phyloP scores from a whole-genome alignment of 2,797 vertebrate genomes.

The Cryptoprocta ferox region DNA sequence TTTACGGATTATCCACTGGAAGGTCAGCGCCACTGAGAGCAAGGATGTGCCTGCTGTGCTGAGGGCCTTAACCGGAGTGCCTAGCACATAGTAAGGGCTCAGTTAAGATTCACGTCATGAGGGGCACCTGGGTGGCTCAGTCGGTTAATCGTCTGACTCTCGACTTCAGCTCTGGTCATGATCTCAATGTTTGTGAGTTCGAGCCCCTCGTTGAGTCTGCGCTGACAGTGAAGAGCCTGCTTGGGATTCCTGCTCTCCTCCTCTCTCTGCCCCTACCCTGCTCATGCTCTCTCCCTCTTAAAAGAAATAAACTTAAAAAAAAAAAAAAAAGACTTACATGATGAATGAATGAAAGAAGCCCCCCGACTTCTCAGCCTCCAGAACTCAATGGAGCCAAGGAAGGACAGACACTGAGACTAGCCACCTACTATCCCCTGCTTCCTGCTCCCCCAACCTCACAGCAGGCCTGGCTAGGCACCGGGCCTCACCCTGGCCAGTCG shows the following conservation, averaged over 20 bases:
- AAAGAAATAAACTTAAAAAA: too few species aligned
- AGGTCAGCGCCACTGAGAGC: not conserved
- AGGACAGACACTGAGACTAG: not conserved
- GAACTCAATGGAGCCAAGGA: not conserved
- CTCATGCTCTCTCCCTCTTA: too few species aligned
- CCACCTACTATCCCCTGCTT: not conserved
- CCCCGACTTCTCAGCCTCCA: not conserved
- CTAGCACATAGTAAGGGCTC: not conserved
- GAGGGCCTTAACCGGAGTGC: not conserved
- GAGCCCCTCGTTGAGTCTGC: too few species aligned
- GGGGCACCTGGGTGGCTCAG: too few species aligned
- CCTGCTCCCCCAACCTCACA: not conserved
- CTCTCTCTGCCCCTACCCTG: too few species aligned
- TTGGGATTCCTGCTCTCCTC: too few species aligned
- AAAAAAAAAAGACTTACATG: not conserved
- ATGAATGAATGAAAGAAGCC: not conserved
- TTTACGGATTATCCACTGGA: not conserved
- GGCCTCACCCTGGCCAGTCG: not conserved
- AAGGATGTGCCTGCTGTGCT: not conserved
- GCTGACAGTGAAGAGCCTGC: too few species aligned
- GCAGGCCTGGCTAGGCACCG: not conserved
- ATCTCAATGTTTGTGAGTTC: too few species aligned
- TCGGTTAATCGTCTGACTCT: too few species aligned
- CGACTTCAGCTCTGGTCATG: too few species aligned
- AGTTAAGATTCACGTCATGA: not conserved